phyloP scores from a whole-genome alignment of 2,797 vertebrate species.

The Danio aesculapii region DNA sequence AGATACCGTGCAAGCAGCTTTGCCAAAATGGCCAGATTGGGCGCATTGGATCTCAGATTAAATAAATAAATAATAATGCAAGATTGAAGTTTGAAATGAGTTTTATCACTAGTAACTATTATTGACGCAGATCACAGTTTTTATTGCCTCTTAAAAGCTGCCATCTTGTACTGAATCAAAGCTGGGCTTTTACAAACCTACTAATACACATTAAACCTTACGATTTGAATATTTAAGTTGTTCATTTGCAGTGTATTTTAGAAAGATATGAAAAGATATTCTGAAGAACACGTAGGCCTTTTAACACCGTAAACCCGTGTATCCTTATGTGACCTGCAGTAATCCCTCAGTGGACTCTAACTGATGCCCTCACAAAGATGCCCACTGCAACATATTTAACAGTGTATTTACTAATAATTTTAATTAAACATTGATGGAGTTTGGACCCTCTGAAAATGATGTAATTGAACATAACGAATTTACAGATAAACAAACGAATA shows the following conservation, averaged over 20 bases:
- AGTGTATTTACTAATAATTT: not conserved
- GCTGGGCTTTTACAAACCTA: not conserved
- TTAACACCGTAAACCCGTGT: not conserved
- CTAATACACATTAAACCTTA: not conserved
- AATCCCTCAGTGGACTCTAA: not conserved
- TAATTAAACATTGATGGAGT: not conserved
- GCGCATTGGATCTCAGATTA: not conserved
- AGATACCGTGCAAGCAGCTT: not conserved
- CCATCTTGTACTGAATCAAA: not conserved
- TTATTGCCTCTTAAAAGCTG: conserved; percentile 1
- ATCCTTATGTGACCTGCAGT: conserved; percentile 13
- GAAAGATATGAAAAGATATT: not conserved
- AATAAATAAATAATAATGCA: not conserved
- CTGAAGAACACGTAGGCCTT: not conserved
- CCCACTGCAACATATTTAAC: not conserved
- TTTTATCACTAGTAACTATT: not conserved
- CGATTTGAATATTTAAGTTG: not conserved
- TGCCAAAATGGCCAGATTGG: not conserved
- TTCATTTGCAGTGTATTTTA: not conserved
- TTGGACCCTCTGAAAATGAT: not conserved
- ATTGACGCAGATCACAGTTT: not conserved
- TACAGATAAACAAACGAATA: conserved; percentile 18
- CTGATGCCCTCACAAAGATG: not conserved
- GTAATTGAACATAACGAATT: conserved; percentile 12
- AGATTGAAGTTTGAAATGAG: not conserved